Evolutionary conservation across 1,140 invertebrate genomes (phyloP).

Genomic region (Phthorimaea operculella): DNA sequence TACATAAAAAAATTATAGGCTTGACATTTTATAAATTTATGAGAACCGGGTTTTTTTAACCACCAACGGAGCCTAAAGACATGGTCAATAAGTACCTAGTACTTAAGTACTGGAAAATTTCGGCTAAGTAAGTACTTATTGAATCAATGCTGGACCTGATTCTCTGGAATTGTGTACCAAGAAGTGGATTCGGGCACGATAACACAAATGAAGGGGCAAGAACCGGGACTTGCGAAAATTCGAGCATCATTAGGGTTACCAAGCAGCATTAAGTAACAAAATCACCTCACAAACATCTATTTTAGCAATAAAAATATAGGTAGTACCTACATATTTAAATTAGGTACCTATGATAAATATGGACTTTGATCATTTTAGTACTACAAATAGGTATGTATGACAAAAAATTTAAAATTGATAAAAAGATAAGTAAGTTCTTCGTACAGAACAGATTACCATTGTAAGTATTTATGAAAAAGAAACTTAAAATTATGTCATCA

Average conservation of each 20-base stretch:
- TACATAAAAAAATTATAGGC: neutral
- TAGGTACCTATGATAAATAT: too few relatives aligned
- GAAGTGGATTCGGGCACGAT: constrained; percentile 46
- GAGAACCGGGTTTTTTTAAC: neutral
- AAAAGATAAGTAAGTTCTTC: too few relatives aligned
- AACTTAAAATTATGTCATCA: too few relatives aligned
- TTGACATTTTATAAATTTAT: neutral
- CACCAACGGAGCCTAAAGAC: neutral
- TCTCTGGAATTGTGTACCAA: constrained; percentile 46
- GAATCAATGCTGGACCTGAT: constrained; percentile 35
- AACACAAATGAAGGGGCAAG: constrained; percentile 42
- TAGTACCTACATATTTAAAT: too few relatives aligned
- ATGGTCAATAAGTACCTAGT: neutral
- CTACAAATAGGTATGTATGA: too few relatives aligned
- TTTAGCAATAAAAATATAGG: too few relatives aligned
- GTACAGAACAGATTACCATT: too few relatives aligned
- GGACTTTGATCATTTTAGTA: too few relatives aligned
- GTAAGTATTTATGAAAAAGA: too few relatives aligned
- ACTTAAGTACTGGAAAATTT: neutral
- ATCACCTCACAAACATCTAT: too few relatives aligned
- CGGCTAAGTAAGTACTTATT: constrained; percentile 28
- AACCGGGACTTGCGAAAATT: constrained; percentile 48
- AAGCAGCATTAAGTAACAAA: neutral
- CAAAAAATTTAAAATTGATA: too few relatives aligned
- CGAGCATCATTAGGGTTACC: constrained; percentile 29